Base-by-base conservation (phyloP, 2,888 invertebrate species). In the Catocala fraxini region DNA sequence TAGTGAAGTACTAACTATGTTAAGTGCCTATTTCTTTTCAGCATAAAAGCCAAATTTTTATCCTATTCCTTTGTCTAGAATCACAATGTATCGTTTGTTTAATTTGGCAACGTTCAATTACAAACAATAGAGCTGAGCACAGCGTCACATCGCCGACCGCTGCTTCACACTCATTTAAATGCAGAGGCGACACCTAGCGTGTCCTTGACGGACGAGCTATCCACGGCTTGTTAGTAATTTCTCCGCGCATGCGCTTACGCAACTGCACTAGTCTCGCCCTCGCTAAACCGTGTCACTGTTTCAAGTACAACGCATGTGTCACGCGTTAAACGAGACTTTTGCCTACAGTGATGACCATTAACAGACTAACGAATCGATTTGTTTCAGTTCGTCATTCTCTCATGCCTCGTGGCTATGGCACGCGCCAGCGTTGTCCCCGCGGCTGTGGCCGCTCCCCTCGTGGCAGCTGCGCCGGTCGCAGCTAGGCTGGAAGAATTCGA, bases 401-500 rank as follows among this genome's bases (percentile, higher is more conserved):
- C 89, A 51, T 91, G 90, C 85, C 77, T 93, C 41, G 70, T 93
- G 71, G 91, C 93, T 57, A 75, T 83, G 70, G 89, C 87, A 3
- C 86, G 78, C 64, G 87, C 88, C 67, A 88, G 91, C 77, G 89
- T 86, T 56, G 86, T 87, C 41, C 86, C 91, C 6, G 88, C 85
- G 7, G 85, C 58, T 0, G 64, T 71, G 0, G 71, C 73, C 6
- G 67, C 73, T 7, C 87, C 53, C 43, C 83, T 80, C 6, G 85
- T 86, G 25, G 86, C 87, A 3, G 88, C 87, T 0, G 81, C 89
- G 0, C 85, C 83, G 6, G 83, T 88, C 4, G 87, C 89, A 1
- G 91, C 91, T 4, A 83, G 89, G 13, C 77, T 92, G 4, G 93
- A 91, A 66, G 90, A 95, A 68, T 95, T 94, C 80, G 95, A 95